Conservation (phyloP, 2,888 invertebrate genomes). For the Gymnocheta viridis region DNA sequence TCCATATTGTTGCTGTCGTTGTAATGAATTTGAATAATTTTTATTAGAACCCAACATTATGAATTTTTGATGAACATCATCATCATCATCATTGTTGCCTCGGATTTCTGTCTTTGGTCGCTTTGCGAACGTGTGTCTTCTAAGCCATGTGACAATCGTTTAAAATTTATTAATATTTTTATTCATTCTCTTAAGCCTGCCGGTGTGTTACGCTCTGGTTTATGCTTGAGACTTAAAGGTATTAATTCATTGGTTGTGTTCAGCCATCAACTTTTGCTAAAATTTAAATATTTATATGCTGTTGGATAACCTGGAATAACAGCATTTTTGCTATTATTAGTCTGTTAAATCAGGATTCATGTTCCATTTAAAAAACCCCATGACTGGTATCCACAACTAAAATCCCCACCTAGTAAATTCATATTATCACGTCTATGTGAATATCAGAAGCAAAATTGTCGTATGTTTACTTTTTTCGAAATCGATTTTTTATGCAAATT, state of each 20-base stretch:
- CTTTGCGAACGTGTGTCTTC: conserved; percentile 60
- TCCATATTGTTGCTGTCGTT: conserved; percentile 40
- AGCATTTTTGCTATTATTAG: no score
- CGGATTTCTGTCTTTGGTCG: conserved; percentile 22
- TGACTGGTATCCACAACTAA: no score
- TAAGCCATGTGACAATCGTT: conserved; percentile 69
- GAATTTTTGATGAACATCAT: conserved; percentile 78
- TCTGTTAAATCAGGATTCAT: no score
- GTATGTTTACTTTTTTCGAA: no score
- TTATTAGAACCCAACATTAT: conserved; percentile 75
- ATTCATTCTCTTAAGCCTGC: conserved; percentile 49
- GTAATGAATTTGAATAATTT: conserved; percentile 78
- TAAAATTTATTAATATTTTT: conserved; percentile 69
- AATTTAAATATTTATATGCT: no score
- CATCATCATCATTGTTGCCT: conserved; percentile 50
- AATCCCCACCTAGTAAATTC: no score
- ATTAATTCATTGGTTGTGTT: conserved; percentile 21
- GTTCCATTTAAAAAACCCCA: no score
- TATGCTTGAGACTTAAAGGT: not conserved
- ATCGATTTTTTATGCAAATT: no score
- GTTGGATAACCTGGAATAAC: no score
- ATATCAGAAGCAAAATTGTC: no score
- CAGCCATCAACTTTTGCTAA: no score
- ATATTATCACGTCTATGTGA: no score
- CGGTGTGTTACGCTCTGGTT: not conserved